A percentile compares a stretch with the other conserved stretches of the same genome.
phyloP scores from a whole-genome alignment of 2,888 invertebrate genomes.

The Coelinius sp. region DNA sequence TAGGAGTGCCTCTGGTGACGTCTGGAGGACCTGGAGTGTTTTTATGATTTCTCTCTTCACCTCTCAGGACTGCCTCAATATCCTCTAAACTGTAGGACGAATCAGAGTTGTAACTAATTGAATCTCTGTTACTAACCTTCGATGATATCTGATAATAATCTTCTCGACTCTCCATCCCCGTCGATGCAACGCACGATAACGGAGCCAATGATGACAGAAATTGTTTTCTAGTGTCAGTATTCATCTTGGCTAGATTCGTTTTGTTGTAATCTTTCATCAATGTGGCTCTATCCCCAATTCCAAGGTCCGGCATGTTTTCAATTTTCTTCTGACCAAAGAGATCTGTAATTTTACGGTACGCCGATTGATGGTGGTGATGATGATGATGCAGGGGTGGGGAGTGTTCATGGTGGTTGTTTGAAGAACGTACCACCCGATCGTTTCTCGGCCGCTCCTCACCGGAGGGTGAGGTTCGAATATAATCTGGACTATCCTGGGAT shows the following conservation, averaged over 20 bases:
- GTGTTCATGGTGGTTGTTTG: slow-evolving; percentile 37
- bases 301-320: slow-evolving; percentile 71
- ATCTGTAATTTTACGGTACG: slow-evolving; percentile 77
- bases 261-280: slow-evolving; percentile 63
- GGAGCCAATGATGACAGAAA: slow-evolving; percentile 86
- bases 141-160: slow-evolving; percentile 76
- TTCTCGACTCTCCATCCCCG: slow-evolving; percentile 74
- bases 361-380: slow-evolving; percentile 70
- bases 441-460: slow-evolving; percentile 73
- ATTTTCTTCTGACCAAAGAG: slow-evolving; percentile 74
- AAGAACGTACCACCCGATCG: slow-evolving; percentile 31
- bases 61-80: slow-evolving; percentile 76
- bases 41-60: slow-evolving; percentile 71
- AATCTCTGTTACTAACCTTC: slow-evolving; percentile 70
- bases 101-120: slow-evolving; percentile 76
- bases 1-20: slow-evolving; percentile 84
- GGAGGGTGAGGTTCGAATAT: slow-evolving; percentile 77
- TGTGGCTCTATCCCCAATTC: slow-evolving; percentile 69
- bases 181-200: slow-evolving; percentile 80
- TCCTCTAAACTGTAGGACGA: slow-evolving; percentile 81
- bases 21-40: slow-evolving; percentile 76
- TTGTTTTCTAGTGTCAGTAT: slow-evolving; percentile 80
- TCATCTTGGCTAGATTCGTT: slow-evolving; percentile 67
- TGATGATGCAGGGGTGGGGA: slow-evolving; percentile 60
- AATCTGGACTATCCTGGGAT: slow-evolving; percentile 51